A percentile compares a stretch with the other conserved stretches of the same genome.
phyloP scores from a whole-genome alignment of 2,797 vertebrate species.

The Lithobates sylvaticus region DNA sequence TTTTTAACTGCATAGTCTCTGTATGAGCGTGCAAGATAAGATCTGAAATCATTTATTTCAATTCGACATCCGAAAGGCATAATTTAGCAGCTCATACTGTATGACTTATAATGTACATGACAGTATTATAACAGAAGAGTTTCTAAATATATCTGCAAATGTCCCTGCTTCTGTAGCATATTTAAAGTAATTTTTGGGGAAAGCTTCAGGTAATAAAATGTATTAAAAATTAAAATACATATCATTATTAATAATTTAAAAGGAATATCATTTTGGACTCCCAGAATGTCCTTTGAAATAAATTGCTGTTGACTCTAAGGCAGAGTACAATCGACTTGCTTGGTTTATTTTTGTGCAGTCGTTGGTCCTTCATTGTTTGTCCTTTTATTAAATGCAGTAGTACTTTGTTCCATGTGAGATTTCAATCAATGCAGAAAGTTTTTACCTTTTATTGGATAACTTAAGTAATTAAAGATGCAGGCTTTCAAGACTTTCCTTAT shows the following conservation, averaged over 20 bases:
- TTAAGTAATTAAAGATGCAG: not conserved
- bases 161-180: not conserved
- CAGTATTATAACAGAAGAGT: constrained; percentile 14
- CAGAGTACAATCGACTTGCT: not conserved
- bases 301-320: not conserved
- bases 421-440: not conserved
- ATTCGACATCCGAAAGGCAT: constrained; percentile 19
- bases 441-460: not conserved
- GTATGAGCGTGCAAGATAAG: constrained; percentile 8
- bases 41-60: constrained; percentile 15
- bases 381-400: no score
- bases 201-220: not conserved
- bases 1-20: not conserved
- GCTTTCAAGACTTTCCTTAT: no score
- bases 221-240: not conserved
- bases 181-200: not conserved
- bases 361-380: not conserved
- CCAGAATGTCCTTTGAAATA: not conserved
- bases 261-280: not conserved
- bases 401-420: not conserved
- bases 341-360: not conserved
- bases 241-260: not conserved
- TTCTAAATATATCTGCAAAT: constrained; percentile 22
- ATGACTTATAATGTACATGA: not conserved
- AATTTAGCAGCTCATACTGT: constrained; percentile 9